Base-by-base conservation (phyloP, 2,113 vertebrate genomes). In the Megaleporinus macrocephalus region DNA sequence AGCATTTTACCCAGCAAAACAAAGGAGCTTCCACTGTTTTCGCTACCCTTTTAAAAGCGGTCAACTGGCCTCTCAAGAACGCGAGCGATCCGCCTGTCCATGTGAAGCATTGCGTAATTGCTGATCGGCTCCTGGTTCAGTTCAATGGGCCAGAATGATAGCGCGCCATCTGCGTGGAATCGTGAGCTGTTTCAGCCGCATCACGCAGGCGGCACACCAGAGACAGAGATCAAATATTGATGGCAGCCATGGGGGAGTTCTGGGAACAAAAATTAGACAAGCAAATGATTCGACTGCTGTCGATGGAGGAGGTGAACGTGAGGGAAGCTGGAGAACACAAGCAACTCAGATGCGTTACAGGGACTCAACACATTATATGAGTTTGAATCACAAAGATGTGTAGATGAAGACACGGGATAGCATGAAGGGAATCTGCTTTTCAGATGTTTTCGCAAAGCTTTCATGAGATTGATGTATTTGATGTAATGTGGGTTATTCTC, bases 121-220 rank as follows among this genome's bases (percentile, higher is more conserved):
- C 27, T 75, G 66, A 79, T 44, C 63, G 57, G 44, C 69, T 47
- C 65, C 71, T 65, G 29, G 59, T 84, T 62, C 68, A 53, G 76
- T 36, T 81, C 77, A 81, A 33, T 83, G 82, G 69, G 75, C 82
- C 76, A 65, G 66, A 86, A 81, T 33, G 44, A 74, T 78, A 74
- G 53, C 72, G 78, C 83, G 33, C 72, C 82, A 87, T 87, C 78
- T 88, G 83, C 29, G 76, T 73, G 57, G 30, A 82, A 76, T 68
- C n/a, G 71, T 82, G 79, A 83, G 78, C 33, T 69, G 82, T 68
- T 41, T 73, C 26, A 33, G 53, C 80, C 51, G 53, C 36, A 51
- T 84, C 82, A 81, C 16, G 53, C 53, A 55, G 53, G 53, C 53
- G 36, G 51, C 81, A 68, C 72, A 57, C 79, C 47, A 44, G 57